These are phyloP conservation scores for Anthoscopus minutus DNA, from an alignment of 2,113 vertebrate genomes.

Conservation along the genomic window DNA sequence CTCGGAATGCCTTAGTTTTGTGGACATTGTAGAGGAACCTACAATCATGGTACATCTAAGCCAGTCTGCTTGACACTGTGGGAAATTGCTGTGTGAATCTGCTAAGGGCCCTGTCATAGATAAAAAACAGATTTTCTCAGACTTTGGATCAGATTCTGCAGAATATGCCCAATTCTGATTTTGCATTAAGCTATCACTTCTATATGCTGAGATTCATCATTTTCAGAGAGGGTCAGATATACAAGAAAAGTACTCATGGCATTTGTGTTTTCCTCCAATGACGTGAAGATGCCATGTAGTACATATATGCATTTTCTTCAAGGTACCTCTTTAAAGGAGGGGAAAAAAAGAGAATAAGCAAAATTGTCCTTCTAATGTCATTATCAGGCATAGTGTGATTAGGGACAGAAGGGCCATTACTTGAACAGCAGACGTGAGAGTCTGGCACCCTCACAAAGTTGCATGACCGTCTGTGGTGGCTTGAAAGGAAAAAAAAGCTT, in stretches of 20 bases:
- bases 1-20: fast-evolving
- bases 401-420: not conserved
- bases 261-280: not conserved
- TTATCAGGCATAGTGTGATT: not conserved
- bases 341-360: not conserved
- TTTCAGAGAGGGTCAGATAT: not conserved
- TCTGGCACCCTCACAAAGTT: not conserved
- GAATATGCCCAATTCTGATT: not conserved
- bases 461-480: not conserved
- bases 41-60: not conserved
- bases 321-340: not conserved
- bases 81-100: not conserved
- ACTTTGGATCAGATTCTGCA: not conserved
- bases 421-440: not conserved
- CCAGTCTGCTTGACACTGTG: not conserved
- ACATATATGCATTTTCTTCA: not conserved
- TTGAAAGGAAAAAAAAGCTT: not conserved
- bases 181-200: not conserved
- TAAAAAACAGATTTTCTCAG: not conserved
- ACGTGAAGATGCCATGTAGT: not conserved
- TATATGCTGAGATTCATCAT: not conserved
- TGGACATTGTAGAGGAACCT: not conserved
- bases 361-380: not conserved
- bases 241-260: not conserved
- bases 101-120: not conserved